A percentile compares a stretch with the other conserved stretches of the same genome.
Conservation (phyloP, 2,113 vertebrate species). For the Sinocyclocheilus maitianheensis region DNA sequence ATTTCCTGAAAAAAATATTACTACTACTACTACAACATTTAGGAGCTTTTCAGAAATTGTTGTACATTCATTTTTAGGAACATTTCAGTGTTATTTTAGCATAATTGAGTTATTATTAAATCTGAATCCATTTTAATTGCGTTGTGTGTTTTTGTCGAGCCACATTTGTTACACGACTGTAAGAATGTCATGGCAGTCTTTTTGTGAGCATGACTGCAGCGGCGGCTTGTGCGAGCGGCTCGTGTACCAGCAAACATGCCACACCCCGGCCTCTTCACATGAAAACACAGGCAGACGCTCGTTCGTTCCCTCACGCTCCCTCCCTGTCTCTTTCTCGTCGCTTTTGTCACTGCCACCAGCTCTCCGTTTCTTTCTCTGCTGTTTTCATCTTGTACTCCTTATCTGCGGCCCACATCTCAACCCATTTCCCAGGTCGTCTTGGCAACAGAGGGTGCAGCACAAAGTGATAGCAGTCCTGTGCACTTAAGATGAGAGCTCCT, state of each 20-base stretch:
- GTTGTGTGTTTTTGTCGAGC: no score
- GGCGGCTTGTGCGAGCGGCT: background rate
- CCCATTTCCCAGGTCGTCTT: conserved; percentile 73
- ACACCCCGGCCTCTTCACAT: conserved; percentile 10
- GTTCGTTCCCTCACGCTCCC: background rate
- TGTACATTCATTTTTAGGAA: no score
- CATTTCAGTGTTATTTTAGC: no score
- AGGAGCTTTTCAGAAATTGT: no score
- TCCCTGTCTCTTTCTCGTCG: background rate
- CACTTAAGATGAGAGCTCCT: conserved; percentile 62
- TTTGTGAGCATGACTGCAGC: background rate
- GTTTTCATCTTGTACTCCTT: conserved; percentile 55
- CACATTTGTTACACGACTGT: conserved; percentile 36
- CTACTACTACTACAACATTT: no score
- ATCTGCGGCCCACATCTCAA: conserved; percentile 75
- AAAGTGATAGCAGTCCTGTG: conserved; percentile 63
- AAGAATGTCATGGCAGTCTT: conserved; percentile 13
- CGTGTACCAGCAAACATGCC: background rate
- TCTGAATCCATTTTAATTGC: no score
- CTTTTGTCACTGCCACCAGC: conserved; percentile 27
- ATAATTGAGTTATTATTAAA: no score
- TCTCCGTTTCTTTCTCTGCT: conserved; percentile 33
- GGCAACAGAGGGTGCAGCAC: conserved; percentile 65
- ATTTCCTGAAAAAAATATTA: no score
- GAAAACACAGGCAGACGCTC: background rate